Evolutionary conservation across 2,797 vertebrate species (phyloP).

Genomic region (Acanthurus leucopareius): DNA sequence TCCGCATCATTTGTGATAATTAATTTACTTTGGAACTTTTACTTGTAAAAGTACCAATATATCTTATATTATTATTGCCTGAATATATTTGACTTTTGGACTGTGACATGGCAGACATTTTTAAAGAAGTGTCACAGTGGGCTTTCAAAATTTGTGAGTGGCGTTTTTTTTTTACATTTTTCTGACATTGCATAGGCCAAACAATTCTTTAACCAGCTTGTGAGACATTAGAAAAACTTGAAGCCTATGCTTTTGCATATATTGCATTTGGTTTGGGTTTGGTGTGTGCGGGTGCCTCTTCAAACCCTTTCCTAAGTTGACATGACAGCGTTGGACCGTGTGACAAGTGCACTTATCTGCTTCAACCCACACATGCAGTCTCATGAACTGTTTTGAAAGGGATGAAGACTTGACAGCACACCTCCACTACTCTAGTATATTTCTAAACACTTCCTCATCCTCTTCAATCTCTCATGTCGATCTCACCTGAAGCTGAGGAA

Average conservation of each 20-base stretch:
- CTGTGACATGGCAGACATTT: background rate
- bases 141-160: background rate
- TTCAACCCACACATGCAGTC: conserved; percentile 26
- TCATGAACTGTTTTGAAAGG: conserved; percentile 27
- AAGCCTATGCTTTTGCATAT: background rate
- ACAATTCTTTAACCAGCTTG: background rate
- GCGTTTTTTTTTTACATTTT: background rate
- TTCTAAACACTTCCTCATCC: background rate
- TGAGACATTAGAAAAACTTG: conserved; percentile 33
- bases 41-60: background rate
- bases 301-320: conserved; percentile 36
- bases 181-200: background rate
- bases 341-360: conserved; percentile 62
- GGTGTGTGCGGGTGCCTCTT: conserved; percentile 19
- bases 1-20: background rate
- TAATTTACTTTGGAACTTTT: background rate
- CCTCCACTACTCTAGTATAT: background rate
- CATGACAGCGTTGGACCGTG: background rate
- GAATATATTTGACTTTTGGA: background rate
- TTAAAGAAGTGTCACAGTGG: background rate
- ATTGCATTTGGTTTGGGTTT: conserved; percentile 1
- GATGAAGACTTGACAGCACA: background rate
- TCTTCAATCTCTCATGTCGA: background rate
- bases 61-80: background rate
- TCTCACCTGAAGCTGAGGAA: background rate